Base-by-base conservation (phyloP, 2,797 vertebrate species). In the Intellagama lesueurii region DNA sequence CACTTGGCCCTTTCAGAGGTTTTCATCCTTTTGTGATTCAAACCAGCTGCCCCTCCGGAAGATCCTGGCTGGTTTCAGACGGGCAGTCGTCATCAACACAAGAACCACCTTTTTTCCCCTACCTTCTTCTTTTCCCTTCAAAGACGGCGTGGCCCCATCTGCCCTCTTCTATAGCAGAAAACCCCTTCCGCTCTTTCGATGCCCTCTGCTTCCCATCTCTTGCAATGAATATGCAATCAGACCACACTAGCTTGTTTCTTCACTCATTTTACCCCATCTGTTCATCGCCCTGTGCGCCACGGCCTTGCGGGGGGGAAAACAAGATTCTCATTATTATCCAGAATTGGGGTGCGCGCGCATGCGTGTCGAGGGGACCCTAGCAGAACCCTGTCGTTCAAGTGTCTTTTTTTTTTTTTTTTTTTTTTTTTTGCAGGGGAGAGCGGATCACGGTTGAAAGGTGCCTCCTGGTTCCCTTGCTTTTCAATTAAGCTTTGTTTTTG, bases 61-160 rank as follows among this genome's bases (percentile, higher is more conserved):
- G 1, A 80, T n/a, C 49, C 17, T 5, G 78, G 78, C 30, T 32
- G 52, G 22, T 80, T 80, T 26, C 1, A 30, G 7, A 52, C 44
- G 49, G 47, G 28, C 4, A 52, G 11, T 52, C 40, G 19, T 68
- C 68, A 69, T 5, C 28, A 47, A 79, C 16, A 7, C 28, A 3
- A 3, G 28, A n/a, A 79, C 1, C 77, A 52, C 6, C 78, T 26
- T 17, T 80, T 3, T 6, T n/a, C 0, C 0, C 2, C 19, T 0
- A 28, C 49, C 16, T 7, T 30, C 76, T 11, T 14, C 12, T 4
- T 30, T 7, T 12, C 47, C n/a, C 22, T 26, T 4, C 8, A 56
- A 56, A 8, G 52, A 7, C 7, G 52, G 12, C 7, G 52, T 56
- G 52, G 1, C 52, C 40, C 3, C 52, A 56, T 44, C 73, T 68